These are phyloP conservation scores for Salvelinus namaycush DNA, from an alignment of 2,113 vertebrate species.

Conservation along the genomic window DNA sequence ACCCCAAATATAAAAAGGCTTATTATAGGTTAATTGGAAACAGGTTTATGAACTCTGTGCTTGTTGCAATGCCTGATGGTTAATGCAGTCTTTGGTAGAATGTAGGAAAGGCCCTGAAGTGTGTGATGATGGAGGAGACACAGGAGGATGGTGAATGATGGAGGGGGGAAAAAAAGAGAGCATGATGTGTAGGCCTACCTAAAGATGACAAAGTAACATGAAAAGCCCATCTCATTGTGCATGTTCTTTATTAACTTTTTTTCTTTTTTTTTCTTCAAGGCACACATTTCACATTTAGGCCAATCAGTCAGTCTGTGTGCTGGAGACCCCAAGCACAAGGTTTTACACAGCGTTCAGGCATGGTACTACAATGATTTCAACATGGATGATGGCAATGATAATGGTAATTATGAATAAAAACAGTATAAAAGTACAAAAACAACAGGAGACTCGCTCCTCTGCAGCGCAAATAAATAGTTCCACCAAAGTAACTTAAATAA, in stretches of 20 bases:
- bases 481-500: constrained; percentile 73
- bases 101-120: not conserved
- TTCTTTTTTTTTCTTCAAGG: constrained; percentile 66
- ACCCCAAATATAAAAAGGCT: not conserved
- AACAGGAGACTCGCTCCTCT: constrained; percentile 59
- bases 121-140: not conserved
- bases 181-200: too few species aligned
- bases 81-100: constrained; percentile 60
- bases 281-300: constrained; percentile 74
- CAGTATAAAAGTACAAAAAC: constrained; percentile 80
- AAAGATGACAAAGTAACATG: not conserved
- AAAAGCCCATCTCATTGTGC: constrained; percentile 32
- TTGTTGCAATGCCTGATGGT: constrained; percentile 56
- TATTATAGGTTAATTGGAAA: not conserved
- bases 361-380: constrained; percentile 69
- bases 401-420: constrained; percentile 73
- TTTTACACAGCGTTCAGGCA: constrained; percentile 48
- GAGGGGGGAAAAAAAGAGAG: too few species aligned
- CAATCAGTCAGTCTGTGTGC: constrained; percentile 68
- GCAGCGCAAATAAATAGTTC: constrained; percentile 75
- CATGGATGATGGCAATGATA: constrained; percentile 49
- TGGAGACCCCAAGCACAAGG: constrained; percentile 22
- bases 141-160: not conserved
- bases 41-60: not conserved
- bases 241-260: constrained; percentile 57